These are phyloP conservation scores for Dysmachus trigonus DNA, from an alignment of 2,888 invertebrate genomes.

Conservation along the genomic window DNA sequence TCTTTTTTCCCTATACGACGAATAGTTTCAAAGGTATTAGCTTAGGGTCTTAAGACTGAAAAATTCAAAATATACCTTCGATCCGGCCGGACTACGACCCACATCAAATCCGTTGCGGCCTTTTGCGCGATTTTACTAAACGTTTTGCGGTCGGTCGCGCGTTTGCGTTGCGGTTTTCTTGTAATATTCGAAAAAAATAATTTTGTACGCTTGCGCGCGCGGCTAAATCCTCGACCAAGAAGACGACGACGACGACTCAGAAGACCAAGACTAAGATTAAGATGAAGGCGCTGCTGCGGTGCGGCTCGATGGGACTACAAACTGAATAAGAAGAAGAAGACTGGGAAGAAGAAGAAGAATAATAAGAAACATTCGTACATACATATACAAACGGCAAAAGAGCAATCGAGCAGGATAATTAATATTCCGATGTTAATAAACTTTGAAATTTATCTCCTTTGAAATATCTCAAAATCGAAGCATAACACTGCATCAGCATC, in stretches of 20 bases:
- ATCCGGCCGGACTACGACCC: neutral
- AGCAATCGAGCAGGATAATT: constrained; percentile 33
- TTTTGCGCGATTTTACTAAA: neutral
- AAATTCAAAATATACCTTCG: too few species aligned
- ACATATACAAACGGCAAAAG: neutral
- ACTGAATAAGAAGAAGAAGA: neutral
- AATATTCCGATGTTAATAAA: constrained; percentile 45
- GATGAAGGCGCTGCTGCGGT: neutral
- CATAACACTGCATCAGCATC: constrained; percentile 35
- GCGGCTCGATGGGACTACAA: neutral
- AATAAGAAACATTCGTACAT: neutral
- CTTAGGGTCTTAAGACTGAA: too few species aligned
- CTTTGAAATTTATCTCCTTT: constrained; percentile 43
- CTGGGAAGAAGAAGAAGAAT: neutral
- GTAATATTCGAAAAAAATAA: too few species aligned
- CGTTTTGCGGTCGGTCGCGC: neutral
- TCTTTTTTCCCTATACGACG: too few species aligned
- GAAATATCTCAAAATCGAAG: constrained; percentile 41
- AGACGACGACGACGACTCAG: neutral
- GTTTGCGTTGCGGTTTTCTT: neutral
- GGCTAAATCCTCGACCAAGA: neutral
- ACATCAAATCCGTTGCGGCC: neutral
- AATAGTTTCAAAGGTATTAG: too few species aligned
- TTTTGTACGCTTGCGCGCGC: neutral
- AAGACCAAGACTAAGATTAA: neutral